Percentiles rank a stretch among this genome's conserved stretches.
Conservation (phyloP, 2,888 invertebrate genomes). For the Stenodera caucasica region DNA sequence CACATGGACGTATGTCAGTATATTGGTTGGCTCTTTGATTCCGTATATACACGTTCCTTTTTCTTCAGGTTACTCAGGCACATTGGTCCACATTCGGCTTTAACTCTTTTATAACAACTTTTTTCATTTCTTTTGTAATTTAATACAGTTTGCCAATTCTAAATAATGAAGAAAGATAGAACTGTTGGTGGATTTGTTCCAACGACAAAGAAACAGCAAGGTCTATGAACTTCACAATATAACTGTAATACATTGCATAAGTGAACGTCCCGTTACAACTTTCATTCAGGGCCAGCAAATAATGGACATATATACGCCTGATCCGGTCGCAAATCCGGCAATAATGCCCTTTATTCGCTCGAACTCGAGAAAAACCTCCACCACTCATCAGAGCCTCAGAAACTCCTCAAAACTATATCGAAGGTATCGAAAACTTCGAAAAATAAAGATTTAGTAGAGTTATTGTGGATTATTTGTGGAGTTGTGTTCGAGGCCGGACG, state of each 20-base stretch:
- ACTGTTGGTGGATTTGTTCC: background rate
- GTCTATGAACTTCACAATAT: conserved; percentile 43
- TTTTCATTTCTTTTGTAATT: background rate
- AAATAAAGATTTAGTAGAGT: too few species aligned
- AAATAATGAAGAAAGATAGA: conserved; percentile 15
- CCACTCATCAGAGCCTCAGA: too few species aligned
- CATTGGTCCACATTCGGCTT: conserved; percentile 47
- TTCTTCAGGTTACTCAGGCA: conserved; percentile 47
- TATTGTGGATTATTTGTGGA: too few species aligned
- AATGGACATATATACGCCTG: conserved; percentile 19
- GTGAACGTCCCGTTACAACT: conserved; percentile 46
- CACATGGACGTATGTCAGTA: background rate
- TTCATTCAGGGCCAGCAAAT: conserved; percentile 45
- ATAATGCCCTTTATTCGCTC: too few species aligned
- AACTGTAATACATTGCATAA: conserved; percentile 49
- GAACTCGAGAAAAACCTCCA: too few species aligned
- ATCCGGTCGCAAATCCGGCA: background rate
- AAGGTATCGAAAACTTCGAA: too few species aligned
- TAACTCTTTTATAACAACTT: background rate
- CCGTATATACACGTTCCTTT: conserved; percentile 48
- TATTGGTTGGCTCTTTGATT: conserved; percentile 34
- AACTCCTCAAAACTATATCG: too few species aligned
- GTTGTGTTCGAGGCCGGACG: too few species aligned
- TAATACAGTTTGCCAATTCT: conserved; percentile 21
- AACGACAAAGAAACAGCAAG: conserved; percentile 28